Evolutionary conservation across 2,113 vertebrate genomes (phyloP).

Genomic region (Cochlearius cochlearius): DNA sequence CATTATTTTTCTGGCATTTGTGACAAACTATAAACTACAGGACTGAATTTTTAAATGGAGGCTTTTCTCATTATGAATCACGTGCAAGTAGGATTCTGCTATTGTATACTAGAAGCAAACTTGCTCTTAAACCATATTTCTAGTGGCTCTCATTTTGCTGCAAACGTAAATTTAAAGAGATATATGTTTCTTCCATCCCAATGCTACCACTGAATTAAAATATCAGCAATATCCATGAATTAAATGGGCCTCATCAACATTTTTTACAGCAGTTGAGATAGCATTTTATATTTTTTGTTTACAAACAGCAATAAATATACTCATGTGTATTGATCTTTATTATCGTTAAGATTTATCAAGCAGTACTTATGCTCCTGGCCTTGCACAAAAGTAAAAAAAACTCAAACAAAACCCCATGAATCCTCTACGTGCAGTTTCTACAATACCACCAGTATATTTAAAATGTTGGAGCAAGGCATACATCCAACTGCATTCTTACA

Average conservation of each 20-base stretch:
- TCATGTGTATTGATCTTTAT: neutral
- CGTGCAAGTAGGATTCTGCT: neutral
- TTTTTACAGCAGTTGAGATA: neutral
- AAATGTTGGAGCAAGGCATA: neutral
- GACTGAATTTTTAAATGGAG: neutral
- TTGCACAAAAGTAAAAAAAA: neutral
- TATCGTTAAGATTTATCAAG: neutral
- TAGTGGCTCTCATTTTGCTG: neutral
- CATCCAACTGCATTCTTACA: neutral
- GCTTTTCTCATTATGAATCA: neutral
- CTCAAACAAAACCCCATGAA: neutral
- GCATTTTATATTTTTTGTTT: constrained; percentile 11
- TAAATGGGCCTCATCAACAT: neutral
- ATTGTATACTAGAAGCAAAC: neutral
- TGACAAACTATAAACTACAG: neutral
- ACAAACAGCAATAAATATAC: constrained; percentile 37
- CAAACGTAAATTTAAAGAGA: constrained; percentile 23
- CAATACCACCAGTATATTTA: neutral
- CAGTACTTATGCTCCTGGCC: neutral
- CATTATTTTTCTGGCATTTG: neutral
- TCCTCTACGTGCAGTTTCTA: neutral
- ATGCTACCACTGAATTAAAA: constrained; percentile 25
- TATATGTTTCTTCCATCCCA: neutral
- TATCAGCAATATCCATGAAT: constrained; percentile 36
- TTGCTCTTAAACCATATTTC: constrained; percentile 18